These are phyloP conservation scores for Magallana angulata DNA, from an alignment of 1,140 invertebrate species.

Conservation along the genomic window DNA sequence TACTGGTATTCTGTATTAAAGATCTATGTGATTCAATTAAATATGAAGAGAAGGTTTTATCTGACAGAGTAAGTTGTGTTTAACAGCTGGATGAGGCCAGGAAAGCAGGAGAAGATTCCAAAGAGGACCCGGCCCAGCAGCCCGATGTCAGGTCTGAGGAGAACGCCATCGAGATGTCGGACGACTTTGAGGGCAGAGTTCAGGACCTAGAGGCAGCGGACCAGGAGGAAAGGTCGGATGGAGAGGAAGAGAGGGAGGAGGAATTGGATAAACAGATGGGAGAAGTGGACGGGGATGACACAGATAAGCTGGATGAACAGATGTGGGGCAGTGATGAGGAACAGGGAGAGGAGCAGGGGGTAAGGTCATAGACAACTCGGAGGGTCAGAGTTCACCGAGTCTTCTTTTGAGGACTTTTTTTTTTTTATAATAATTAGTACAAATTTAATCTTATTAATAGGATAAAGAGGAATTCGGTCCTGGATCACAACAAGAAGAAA, in stretches of 20 bases:
- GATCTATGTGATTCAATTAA: not conserved
- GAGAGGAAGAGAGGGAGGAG: constrained; percentile 82
- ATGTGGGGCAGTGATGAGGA: constrained; percentile 90
- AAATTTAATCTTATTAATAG: not conserved
- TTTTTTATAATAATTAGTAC: no score
- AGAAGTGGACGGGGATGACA: constrained; percentile 88
- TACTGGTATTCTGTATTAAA: not conserved
- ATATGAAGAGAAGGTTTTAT: not conserved
- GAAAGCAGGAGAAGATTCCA: constrained; percentile 84
- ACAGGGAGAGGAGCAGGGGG: constrained; percentile 82
- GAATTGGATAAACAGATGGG: constrained; percentile 96
- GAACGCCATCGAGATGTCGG: constrained; percentile 95
- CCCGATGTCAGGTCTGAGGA: constrained; percentile 87
- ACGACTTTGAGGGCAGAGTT: constrained; percentile 92
- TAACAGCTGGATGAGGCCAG: constrained; percentile 90
- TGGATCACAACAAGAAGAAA: constrained; percentile 72
- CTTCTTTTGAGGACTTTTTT: no score
- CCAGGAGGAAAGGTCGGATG: constrained; percentile 83
- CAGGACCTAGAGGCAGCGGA: constrained; percentile 87
- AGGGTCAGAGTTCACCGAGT: no score
- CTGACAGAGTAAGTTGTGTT: not conserved
- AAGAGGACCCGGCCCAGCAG: constrained; percentile 75
- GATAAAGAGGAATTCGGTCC: constrained; percentile 75
- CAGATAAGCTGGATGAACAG: constrained; percentile 87
- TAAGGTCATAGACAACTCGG: not conserved